Base-by-base conservation (phyloP, 2,888 invertebrate genomes). In the Diplolepis rosae region DNA sequence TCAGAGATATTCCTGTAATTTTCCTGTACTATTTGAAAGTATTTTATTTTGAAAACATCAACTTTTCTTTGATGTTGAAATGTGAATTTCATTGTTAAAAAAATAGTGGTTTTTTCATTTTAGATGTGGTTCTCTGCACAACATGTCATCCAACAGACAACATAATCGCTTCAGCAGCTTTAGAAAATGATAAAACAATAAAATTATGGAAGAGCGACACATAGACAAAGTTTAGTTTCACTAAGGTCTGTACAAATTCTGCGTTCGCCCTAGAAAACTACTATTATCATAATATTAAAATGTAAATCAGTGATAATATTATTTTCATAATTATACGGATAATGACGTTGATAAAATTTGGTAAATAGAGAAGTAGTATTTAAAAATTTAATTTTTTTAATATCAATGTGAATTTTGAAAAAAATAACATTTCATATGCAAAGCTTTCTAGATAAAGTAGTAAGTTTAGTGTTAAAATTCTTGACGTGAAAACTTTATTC, bases 101-200 rank as follows among this genome's bases (percentile, higher is more conserved):
- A 22, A 56, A 7, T 32, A 1, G n/a, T 67, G 30, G 4, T 68
- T 65, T 68, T 61, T 73, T 51, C 5, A 45, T 76, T 90, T 72
- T 85, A 93, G 94, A 94, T 89, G 95, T 95, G 11, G 99, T 99
- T 9, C 91, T 99, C 27, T 98, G 98, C 87, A 99, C 99, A 24
- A 98, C 99, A 3, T 99, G 99, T 89, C 99, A 99, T 89, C 99
- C 99, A 71, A 98, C 98, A 56, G 98, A 98, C 89, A 99, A 99
- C 89, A 98, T 99, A 77, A 99, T 99, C 81, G 99, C 99, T 2
- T 99, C 99, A 0, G 99, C 98, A 51, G 98, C 98, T 27, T 92
- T 99, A 79, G 99, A 99, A 90, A 97, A 97, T 87, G 99, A 99
- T 90, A 98, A 98, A 91, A 98, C 98, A 72, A 98, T 99, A 87